These are phyloP conservation scores for Catotricha subobsoleta DNA, from an alignment of 2,888 invertebrate species.

Conservation along the genomic window DNA sequence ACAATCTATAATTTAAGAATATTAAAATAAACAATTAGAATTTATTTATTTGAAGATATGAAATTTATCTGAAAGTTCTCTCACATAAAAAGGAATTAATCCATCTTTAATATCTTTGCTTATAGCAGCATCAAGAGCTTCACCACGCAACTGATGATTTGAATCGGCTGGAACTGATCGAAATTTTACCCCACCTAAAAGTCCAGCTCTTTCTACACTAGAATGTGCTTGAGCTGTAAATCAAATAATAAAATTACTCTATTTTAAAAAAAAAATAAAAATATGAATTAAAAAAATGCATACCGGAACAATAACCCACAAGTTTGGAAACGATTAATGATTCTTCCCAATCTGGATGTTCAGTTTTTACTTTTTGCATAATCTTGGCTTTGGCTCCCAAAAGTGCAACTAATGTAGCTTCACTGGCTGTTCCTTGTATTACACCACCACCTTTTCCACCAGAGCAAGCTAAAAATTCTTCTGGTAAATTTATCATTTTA, in stretches of 20 bases:
- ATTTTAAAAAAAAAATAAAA: no score
- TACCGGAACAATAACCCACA: slow-evolving; percentile 73
- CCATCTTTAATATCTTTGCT: slow-evolving; percentile 73
- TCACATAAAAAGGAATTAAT: slow-evolving; percentile 89
- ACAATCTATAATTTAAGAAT: slow-evolving; percentile 39
- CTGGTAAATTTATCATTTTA: slow-evolving; percentile 75
- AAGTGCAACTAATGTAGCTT: slow-evolving; percentile 80
- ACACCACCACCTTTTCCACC: slow-evolving; percentile 80
- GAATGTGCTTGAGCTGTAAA: slow-evolving; percentile 70
- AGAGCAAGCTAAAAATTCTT: slow-evolving; percentile 63
- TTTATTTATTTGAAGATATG: slow-evolving; percentile 8
- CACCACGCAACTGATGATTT: slow-evolving; percentile 54
- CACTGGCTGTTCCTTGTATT: slow-evolving; percentile 86
- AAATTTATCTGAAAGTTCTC: slow-evolving; percentile 19
- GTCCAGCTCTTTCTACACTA: slow-evolving; percentile 81
- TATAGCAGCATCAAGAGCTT: slow-evolving; percentile 57
- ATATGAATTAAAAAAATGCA: no score
- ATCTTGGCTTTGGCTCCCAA: slow-evolving; percentile 72
- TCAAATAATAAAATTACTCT: slow-evolving; percentile 2
- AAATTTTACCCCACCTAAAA: slow-evolving; percentile 70
- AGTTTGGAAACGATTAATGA: slow-evolving; percentile 56
- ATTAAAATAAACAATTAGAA: no score
- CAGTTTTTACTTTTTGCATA: slow-evolving; percentile 44
- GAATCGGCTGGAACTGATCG: slow-evolving; percentile 53
- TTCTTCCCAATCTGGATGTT: slow-evolving; percentile 59